These are phyloP conservation scores for Stichodactyla helianthus DNA, from an alignment of 64 coral and sea anemone species.

Conservation along the genomic window DNA sequence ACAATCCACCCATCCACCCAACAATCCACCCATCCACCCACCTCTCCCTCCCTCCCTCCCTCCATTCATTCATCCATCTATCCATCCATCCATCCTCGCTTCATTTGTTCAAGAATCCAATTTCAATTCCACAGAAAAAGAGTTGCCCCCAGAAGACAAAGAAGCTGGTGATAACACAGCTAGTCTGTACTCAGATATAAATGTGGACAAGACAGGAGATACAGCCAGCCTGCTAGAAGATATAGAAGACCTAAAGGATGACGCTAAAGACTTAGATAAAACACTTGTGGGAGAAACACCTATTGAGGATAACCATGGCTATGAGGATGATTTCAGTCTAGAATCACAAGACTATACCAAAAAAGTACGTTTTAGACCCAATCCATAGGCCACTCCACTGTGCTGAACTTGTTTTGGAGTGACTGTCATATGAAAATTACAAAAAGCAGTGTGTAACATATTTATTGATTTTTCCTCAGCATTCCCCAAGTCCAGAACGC, in stretches of 20 bases:
- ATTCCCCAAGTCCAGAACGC: constrained; percentile 39
- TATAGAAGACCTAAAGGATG: constrained; percentile 38
- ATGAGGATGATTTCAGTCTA: constrained; percentile 74
- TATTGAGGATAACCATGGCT: constrained; percentile 20
- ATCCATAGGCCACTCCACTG: neutral
- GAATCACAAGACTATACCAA: constrained; percentile 13
- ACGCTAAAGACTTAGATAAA: constrained; percentile 35
- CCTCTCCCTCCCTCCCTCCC: too few relatives aligned
- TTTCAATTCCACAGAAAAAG: neutral
- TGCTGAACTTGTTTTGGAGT: neutral
- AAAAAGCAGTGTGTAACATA: too few relatives aligned
- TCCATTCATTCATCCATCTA: neutral
- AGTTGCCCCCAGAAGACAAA: neutral
- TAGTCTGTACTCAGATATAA: constrained; percentile 58
- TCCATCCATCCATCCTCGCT: neutral
- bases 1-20: neutral
- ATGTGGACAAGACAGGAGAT: constrained; percentile 22
- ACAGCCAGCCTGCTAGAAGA: constrained; percentile 49
- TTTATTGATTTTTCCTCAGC: constrained; percentile 9
- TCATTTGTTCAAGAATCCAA: neutral
- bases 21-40: neutral
- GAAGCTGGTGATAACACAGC: constrained; percentile 33
- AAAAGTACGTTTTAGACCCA: neutral
- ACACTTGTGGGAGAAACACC: constrained; percentile 53
- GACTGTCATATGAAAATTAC: too few relatives aligned